These are phyloP conservation scores for Coboldia fuscipes DNA, from an alignment of 1,140 invertebrate species.

Conservation along the genomic window DNA sequence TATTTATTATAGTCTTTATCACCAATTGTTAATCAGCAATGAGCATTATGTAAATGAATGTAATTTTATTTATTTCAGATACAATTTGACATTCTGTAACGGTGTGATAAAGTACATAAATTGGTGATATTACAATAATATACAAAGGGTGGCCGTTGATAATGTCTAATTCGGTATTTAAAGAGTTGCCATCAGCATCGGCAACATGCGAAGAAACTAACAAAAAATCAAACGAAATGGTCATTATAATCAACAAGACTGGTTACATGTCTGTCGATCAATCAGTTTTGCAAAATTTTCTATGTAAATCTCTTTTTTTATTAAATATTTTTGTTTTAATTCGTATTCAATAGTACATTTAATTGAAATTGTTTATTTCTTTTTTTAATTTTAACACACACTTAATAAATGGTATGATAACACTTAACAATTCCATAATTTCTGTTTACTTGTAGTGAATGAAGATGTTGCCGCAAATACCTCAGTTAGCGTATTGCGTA, in stretches of 20 bases:
- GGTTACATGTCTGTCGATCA: slow-evolving; percentile 45
- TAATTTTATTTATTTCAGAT: no score
- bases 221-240: slow-evolving; percentile 20
- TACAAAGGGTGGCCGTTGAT: no score
- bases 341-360: slow-evolving; percentile 9
- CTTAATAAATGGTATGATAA: slow-evolving; percentile 4
- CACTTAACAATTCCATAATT: not conserved
- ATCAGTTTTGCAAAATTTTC: slow-evolving; percentile 40
- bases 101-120: no score
- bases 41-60: no score
- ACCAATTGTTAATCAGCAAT: no score
- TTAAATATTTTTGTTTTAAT: slow-evolving; percentile 2
- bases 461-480: slow-evolving; percentile 17
- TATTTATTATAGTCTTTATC: no score
- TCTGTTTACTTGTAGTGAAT: not conserved
- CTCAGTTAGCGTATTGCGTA: slow-evolving; percentile 17
- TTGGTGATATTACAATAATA: no score
- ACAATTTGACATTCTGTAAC: no score
- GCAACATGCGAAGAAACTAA: slow-evolving; percentile 6
- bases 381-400: slow-evolving; percentile 22
- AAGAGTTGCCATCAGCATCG: slow-evolving; percentile 8
- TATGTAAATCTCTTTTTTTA: slow-evolving; percentile 28
- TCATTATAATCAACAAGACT: slow-evolving; percentile 52
- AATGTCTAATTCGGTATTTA: slow-evolving; percentile 19
- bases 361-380: slow-evolving; percentile 10